A percentile compares a stretch with the other conserved stretches of the same genome.
These are phyloP conservation scores for Platygyra sinensis DNA, from an alignment of 64 coral and sea anemone species.

Conservation along the genomic window DNA sequence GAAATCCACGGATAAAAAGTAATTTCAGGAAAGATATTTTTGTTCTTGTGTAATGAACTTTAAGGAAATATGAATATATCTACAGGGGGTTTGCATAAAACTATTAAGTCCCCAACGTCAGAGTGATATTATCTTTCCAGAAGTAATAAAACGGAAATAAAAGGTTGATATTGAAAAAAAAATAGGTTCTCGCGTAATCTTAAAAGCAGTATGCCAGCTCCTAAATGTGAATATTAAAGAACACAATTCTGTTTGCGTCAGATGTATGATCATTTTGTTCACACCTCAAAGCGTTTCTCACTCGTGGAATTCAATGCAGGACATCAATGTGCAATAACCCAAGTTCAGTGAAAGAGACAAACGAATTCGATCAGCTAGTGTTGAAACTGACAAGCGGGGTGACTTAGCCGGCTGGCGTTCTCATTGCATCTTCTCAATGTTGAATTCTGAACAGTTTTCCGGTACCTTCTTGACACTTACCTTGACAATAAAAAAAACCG, in stretches of 20 bases:
- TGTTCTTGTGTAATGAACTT: neutral
- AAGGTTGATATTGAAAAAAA: neutral
- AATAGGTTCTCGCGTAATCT: neutral
- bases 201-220: neutral
- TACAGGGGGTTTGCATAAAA: neutral
- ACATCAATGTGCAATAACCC: too few species aligned
- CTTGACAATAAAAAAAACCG: neutral
- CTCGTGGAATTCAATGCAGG: too few species aligned
- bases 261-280: too few species aligned
- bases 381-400: neutral
- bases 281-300: too few species aligned
- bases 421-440: too few species aligned
- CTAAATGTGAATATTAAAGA: neutral
- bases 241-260: too few species aligned
- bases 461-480: neutral
- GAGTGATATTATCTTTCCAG: neutral
- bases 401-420: neutral
- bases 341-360: too few species aligned
- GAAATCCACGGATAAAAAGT: neutral
- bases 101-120: neutral
- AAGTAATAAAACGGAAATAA: slow-evolving; percentile 3
- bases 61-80: neutral
- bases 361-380: neutral
- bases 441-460: too few species aligned
- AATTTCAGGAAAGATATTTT: neutral